Base-by-base conservation (phyloP, 2,113 vertebrate genomes). In the Haplochromis burtoni region DNA sequence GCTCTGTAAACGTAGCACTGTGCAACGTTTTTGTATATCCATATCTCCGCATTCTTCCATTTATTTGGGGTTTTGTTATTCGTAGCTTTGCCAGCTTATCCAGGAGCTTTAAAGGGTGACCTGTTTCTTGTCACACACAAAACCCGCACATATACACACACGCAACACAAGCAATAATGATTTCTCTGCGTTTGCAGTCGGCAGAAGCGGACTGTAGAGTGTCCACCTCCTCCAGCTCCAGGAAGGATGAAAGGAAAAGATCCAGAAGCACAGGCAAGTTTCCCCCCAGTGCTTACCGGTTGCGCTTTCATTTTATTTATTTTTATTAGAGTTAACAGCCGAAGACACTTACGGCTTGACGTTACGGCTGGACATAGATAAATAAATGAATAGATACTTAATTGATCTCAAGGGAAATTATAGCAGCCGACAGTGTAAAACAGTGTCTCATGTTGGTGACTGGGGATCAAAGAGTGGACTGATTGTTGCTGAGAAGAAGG, bases 171-270 rank as follows among this genome's bases (percentile, higher is more conserved):
- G 17, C 19, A 47, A 40, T 57, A 4, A 47, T 35, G 16, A 3
- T 57, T 24, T 86, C 3, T 92, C 1, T 90, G 51, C 84, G 47
- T 86, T 82, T 86, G 2, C 16, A 96, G 96, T 97, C 96, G 38
- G 88, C 92, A 2, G 94, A 90, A 73, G 33, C 93, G 7, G 94
- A 96, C n/a, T 80, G 51, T 68, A 91, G 81, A 66, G 93, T 95
- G 16, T 94, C 94, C 81, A 96, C 95, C 61, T 95, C 95, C 21
- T 95, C 95, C 24, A 94, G 86, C 57, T 93, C 93, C 63, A 87
- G 89, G 26, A 78, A 89, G 31, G 95, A 96, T 5, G 94, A 96
- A 13, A 89, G 94, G 80, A 96, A 87, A 66, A 89, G 95, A 61
- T 96, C 96, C 1, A 90, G 61, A 3, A 96, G 96, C 76, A 89